Evolutionary conservation across 2,888 invertebrate species (phyloP).

Genomic region (Rotaria magnacalcarata): DNA sequence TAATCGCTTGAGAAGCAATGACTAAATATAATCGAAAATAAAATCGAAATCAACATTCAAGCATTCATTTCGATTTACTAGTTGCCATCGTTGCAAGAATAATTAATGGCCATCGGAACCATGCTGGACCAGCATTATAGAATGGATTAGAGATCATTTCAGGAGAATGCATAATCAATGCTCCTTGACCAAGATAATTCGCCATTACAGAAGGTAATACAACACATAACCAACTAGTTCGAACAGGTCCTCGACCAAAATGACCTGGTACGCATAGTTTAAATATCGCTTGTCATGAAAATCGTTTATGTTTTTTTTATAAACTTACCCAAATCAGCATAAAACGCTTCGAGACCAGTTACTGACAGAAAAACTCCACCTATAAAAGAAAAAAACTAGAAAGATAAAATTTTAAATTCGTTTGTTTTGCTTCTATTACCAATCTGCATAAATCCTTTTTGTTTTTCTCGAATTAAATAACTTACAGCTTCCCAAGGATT

Average conservation of each 20-base stretch:
- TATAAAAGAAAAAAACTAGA: neutral
- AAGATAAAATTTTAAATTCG: neutral
- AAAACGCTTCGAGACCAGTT: neutral
- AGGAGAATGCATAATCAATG: neutral
- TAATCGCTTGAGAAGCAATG: conserved; percentile 33
- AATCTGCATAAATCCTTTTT: neutral
- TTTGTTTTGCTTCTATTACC: neutral
- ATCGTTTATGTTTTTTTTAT: too few species aligned
- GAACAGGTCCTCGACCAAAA: conserved; percentile 28
- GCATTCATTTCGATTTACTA: neutral
- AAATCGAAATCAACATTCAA: neutral
- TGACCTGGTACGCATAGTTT: neutral
- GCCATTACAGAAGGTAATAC: conserved; percentile 17
- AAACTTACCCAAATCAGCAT: conserved; percentile 12
- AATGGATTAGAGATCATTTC: conserved; percentile 4
- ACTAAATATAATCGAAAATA: neutral
- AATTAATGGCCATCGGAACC: conserved; percentile 16
- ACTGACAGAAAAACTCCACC: conserved; percentile 17
- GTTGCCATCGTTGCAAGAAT: conserved; percentile 17
- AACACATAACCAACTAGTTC: conserved; percentile 5
- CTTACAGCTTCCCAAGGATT: conserved; percentile 1
- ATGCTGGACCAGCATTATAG: neutral
- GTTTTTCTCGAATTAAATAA: conserved; percentile 34
- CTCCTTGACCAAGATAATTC: conserved; percentile 27
- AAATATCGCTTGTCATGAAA: neutral